These are phyloP conservation scores for Poeciliopsis gracilis DNA, from an alignment of 2,797 vertebrate genomes.

Conservation along the genomic window DNA sequence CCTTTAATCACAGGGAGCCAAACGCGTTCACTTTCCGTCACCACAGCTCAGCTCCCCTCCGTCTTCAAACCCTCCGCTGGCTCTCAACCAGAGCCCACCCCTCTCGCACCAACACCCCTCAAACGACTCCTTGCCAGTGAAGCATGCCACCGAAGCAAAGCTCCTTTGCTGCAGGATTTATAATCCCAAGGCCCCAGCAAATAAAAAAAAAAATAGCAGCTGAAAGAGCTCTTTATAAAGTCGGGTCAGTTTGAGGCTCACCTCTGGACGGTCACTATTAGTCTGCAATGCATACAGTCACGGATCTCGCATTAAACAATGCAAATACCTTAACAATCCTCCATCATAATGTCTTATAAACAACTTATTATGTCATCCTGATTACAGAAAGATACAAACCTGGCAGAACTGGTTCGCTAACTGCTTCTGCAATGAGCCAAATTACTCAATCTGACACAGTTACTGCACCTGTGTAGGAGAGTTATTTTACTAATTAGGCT, in stretches of 20 bases:
- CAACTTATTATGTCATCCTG: constrained; percentile 40
- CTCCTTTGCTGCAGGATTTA: constrained; percentile 75
- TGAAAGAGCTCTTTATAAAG: constrained; percentile 79
- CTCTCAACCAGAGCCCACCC: constrained; percentile 31
- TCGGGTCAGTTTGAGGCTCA: constrained; percentile 55
- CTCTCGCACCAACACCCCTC: constrained; percentile 18
- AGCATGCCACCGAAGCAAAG: constrained; percentile 74
- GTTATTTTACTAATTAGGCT: background rate
- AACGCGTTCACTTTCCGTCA: constrained; percentile 65
- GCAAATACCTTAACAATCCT: constrained; percentile 1
- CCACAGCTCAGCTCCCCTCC: constrained; percentile 42
- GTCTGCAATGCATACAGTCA: background rate
- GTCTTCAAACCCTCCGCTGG: constrained; percentile 33
- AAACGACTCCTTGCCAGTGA: constrained; percentile 66
- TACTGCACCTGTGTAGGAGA: background rate
- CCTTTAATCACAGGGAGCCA: constrained; percentile 65
- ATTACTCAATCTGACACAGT: constrained; percentile 4
- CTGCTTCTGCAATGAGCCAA: constrained; percentile 22
- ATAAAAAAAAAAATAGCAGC: constrained; percentile 50
- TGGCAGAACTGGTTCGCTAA: constrained; percentile 28
- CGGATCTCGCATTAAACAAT: constrained; percentile 3
- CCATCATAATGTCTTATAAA: constrained; percentile 36
- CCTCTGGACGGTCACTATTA: constrained; percentile 55
- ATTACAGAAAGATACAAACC: constrained; percentile 33
- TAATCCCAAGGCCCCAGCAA: constrained; percentile 64